Evolutionary conservation across 92 coral and sea anemone genomes (phyloP).

Genomic region (Porites evermanni): DNA sequence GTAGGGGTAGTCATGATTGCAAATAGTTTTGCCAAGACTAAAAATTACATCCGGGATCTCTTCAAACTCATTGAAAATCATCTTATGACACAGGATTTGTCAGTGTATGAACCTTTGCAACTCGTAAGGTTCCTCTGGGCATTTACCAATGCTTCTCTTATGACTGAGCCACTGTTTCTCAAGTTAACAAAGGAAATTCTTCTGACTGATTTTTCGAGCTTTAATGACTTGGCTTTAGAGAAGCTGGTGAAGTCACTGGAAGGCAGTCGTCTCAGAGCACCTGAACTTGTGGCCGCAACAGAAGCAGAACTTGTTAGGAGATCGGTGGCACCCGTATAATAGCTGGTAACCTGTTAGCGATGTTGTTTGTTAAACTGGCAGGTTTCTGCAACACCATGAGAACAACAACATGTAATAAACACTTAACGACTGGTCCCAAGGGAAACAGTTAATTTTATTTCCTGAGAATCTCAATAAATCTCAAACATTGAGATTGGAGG

Average conservation of each 20-base stretch:
- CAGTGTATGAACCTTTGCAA: conserved; percentile 57
- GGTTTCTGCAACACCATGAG: too few relatives aligned
- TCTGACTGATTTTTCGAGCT: conserved; percentile 44
- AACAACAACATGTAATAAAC: too few relatives aligned
- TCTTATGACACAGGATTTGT: conserved; percentile 41
- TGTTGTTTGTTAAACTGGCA: too few relatives aligned
- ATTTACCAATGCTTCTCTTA: conserved; percentile 63
- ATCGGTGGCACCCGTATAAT: conserved; percentile 45
- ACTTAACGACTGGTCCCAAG: too few relatives aligned
- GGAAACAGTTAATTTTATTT: too few relatives aligned
- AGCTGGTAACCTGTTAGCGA: background rate
- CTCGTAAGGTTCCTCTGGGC: conserved; percentile 72
- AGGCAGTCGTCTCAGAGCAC: conserved; percentile 48
- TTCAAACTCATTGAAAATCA: conserved; percentile 58
- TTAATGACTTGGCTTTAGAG: conserved; percentile 59
- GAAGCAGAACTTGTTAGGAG: conserved; percentile 84
- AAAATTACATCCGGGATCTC: conserved; percentile 60
- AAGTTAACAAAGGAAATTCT: conserved; percentile 62
- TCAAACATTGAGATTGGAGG: too few relatives aligned
- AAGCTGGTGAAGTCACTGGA: conserved; percentile 74
- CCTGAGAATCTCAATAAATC: too few relatives aligned
- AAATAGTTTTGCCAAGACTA: conserved; percentile 76
- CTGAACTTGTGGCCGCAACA: conserved; percentile 72
- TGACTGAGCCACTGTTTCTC: conserved; percentile 50
- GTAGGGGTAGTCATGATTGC: conserved; percentile 75